Evolutionary conservation across 2,797 vertebrate genomes (phyloP).

Genomic region (Anolis apletophallus): DNA sequence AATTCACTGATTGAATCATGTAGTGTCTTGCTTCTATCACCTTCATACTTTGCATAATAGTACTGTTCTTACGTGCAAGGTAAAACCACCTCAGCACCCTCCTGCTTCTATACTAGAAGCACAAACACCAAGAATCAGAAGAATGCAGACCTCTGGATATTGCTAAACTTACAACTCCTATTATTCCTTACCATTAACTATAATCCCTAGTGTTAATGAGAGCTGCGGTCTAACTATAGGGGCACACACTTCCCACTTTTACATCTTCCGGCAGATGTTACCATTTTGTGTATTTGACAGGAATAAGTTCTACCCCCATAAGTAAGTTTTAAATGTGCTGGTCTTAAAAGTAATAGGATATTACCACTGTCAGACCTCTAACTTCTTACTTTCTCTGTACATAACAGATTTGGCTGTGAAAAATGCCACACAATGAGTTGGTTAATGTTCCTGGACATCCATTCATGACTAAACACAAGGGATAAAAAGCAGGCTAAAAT

Average conservation of each 20-base stretch:
- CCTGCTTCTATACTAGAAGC: background rate
- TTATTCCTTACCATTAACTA: no score
- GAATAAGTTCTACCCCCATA: background rate
- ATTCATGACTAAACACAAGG: no score
- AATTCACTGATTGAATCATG: background rate
- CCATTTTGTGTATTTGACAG: background rate
- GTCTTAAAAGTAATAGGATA: background rate
- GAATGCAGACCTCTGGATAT: no score
- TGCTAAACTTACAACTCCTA: no score
- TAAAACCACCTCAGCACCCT: background rate
- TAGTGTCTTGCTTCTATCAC: background rate
- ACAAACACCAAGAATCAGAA: no score
- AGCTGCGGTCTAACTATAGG: no score
- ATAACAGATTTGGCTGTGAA: background rate
- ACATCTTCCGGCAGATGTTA: no score
- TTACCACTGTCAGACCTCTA: background rate
- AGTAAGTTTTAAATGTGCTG: background rate
- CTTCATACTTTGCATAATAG: background rate
- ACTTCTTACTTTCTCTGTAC: background rate
- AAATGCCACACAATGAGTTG: background rate
- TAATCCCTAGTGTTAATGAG: no score
- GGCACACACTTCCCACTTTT: no score
- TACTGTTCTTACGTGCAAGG: background rate
- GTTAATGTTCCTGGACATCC: background rate
- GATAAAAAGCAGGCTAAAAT: background rate